phyloP scores from a whole-genome alignment of 2,888 invertebrate genomes.

The Beris chalybata region DNA sequence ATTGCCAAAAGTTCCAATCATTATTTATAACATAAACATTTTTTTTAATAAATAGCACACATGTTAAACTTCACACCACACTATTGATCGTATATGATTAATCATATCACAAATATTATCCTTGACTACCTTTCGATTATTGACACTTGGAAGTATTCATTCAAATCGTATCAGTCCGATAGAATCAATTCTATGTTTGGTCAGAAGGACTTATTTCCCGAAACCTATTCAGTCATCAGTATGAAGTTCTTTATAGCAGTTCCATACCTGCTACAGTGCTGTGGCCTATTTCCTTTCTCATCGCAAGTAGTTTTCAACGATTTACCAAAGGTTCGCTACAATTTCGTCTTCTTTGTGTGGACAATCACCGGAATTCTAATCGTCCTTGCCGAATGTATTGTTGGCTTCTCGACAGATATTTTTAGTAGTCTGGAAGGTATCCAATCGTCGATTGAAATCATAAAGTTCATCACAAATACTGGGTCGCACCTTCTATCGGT shows the following conservation, averaged over 20 bases:
- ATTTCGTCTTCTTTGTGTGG: conserved; percentile 25
- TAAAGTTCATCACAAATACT: conserved; percentile 34
- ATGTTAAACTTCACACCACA: too few species aligned
- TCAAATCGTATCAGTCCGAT: too few species aligned
- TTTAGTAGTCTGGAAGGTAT: conserved; percentile 13
- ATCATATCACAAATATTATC: too few species aligned
- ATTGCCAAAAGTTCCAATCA: too few species aligned
- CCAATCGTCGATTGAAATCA: conserved; percentile 32
- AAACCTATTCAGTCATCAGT: conserved; percentile 1
- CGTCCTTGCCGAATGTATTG: conserved; percentile 21
- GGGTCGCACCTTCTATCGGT: conserved; percentile 34
- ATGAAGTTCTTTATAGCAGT: conserved; percentile 27
- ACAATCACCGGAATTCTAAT: conserved; percentile 20
- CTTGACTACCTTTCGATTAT: too few species aligned
- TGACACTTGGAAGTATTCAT: too few species aligned
- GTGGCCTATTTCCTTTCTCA: conserved; percentile 35
- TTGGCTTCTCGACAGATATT: conserved; percentile 6
- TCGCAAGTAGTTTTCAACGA: conserved; percentile 15
- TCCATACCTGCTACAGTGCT: conserved; percentile 27
- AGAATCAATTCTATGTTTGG: too few species aligned
- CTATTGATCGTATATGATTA: too few species aligned
- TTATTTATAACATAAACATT: too few species aligned
- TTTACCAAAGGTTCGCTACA: conserved; percentile 3
- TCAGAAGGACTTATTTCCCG: too few species aligned
- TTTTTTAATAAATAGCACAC: too few species aligned